Evolutionary conservation across 2,113 vertebrate species (phyloP).

Genomic region (Hystrix brachyura): DNA sequence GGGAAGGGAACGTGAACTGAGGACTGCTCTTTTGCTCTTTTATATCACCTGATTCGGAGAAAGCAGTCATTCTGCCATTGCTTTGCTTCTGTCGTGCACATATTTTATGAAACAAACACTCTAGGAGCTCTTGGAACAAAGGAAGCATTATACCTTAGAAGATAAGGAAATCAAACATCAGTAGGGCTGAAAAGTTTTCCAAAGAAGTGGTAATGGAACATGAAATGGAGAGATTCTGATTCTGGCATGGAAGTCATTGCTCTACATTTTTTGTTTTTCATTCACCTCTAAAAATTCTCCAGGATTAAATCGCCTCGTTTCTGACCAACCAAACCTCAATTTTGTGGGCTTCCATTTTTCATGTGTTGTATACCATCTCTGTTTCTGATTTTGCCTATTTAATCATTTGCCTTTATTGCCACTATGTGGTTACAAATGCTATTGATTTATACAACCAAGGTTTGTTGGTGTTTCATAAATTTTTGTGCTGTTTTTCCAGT

Average conservation of each 20-base stretch:
- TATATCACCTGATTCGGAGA: background rate
- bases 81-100: background rate
- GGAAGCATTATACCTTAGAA: background rate
- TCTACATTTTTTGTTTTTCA: background rate
- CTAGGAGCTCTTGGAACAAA: background rate
- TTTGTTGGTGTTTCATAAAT: background rate
- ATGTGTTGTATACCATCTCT: background rate
- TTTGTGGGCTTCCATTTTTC: background rate
- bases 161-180: background rate
- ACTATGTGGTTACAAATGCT: background rate
- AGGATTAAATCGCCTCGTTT: background rate
- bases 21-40: background rate
- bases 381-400: background rate
- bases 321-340: background rate
- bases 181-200: conserved; percentile 8
- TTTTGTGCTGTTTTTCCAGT: conserved; percentile 18
- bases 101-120: background rate
- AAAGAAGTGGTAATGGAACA: background rate
- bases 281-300: conserved; percentile 14
- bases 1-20: background rate
- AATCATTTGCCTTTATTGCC: background rate
- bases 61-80: background rate
- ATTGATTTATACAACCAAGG: background rate
- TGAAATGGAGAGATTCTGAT: conserved; percentile 19
- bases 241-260: background rate